Base-by-base conservation (phyloP, 35 echinoderm and acorn worm genomes). In the Eucidaris tribuloides region DNA sequence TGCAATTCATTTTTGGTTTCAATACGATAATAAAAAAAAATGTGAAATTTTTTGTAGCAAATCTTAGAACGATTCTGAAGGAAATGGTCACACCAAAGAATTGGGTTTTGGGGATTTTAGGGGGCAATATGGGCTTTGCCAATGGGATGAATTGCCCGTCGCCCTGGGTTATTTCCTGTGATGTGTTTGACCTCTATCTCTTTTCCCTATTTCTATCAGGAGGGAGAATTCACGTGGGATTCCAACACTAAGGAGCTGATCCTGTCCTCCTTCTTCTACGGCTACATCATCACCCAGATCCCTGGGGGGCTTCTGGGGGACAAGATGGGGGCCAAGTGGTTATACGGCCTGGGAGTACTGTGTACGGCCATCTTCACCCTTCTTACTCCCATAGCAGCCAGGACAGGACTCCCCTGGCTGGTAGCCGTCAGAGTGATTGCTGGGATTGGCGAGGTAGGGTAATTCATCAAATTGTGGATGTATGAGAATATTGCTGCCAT, bases 281-380 rank as follows among this genome's bases (percentile, higher is more conserved):
- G 96, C 37, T 99, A 99, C 65, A 90, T 99, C 42, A 3, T 93
- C 3, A 99, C 96, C 72, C 96, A 99, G 74, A 76, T 99, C 15
- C 96, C 96, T 2, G 96, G 96, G 15, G 96, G 96, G 0, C 87
- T 79, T 37, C 41, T 99, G 13, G 96, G 81, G 1, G 83, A 83
- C 3, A 61, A 44, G 6, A 89, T 82, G 42, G 86, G 90, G 34
- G 91, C 82, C 37, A 99, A 99, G 71, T 86, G 87, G 82, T 42
- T 89, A 4, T 88, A 87, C 65, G 96, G 96, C 11, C 27, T 89
- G 40, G 96, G 96, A 22, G 61, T 99, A 0, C 79, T 99, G 15
- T 93, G 86, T 64, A 99, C 96, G 9, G 59, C 96, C 3, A 25
- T 99, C 3, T 81, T 99, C 11, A 99, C 96, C 2, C 65, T 99